phyloP scores from a whole-genome alignment of 1,140 invertebrate genomes.

The Aphaenogaster ashmeadi region DNA sequence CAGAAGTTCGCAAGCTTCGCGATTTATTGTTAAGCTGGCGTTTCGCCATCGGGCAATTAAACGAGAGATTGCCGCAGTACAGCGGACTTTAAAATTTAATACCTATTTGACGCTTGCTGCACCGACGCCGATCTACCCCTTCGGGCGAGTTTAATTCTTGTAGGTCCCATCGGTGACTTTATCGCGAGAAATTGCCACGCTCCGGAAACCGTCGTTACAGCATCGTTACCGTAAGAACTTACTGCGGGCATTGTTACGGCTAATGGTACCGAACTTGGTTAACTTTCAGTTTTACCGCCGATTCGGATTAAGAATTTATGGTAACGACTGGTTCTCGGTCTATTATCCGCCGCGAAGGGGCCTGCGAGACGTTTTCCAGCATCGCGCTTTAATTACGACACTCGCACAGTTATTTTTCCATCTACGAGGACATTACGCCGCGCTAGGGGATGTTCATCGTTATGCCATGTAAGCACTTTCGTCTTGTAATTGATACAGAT shows the following conservation, averaged over 20 bases:
- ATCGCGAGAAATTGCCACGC: slow-evolving; percentile 85
- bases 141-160: slow-evolving; percentile 85
- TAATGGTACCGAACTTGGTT: slow-evolving; percentile 86
- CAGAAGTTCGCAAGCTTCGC: background rate
- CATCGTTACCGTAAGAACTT: slow-evolving; percentile 87
- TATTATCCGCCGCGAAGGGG: slow-evolving; percentile 62
- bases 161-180: slow-evolving; percentile 87
- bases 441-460: background rate
- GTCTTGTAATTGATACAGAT: slow-evolving; percentile 40
- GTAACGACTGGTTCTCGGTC: slow-evolving; percentile 81
- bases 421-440: background rate
- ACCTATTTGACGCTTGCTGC: slow-evolving; percentile 64
- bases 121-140: slow-evolving; percentile 76
- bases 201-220: slow-evolving; percentile 85
- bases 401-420: slow-evolving; percentile 66
- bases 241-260: slow-evolving; percentile 85
- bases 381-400: slow-evolving; percentile 68
- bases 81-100: slow-evolving; percentile 74
- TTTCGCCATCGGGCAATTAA: slow-evolving; percentile 49
- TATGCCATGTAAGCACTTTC: slow-evolving; percentile 48
- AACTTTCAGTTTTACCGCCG: slow-evolving; percentile 87
- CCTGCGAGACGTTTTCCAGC: slow-evolving; percentile 63
- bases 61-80: slow-evolving; percentile 34
- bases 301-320: slow-evolving; percentile 88
- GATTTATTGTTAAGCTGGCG: background rate